These are phyloP conservation scores for Nymphalis c-album DNA, from an alignment of 2,888 invertebrate genomes.

Conservation along the genomic window DNA sequence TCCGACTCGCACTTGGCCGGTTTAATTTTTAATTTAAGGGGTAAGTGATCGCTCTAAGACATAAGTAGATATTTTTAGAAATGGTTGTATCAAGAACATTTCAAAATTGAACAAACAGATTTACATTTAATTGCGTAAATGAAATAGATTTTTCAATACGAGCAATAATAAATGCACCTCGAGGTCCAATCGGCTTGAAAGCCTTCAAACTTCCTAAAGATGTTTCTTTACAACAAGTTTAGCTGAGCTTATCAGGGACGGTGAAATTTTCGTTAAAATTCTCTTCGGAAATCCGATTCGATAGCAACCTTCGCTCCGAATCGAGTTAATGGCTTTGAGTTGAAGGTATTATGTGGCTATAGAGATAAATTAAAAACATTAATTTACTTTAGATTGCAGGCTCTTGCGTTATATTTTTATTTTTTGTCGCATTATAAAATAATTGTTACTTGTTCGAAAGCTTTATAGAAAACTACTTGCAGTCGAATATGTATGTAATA, in stretches of 20 bases:
- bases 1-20: too few species aligned
- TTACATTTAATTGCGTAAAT: background rate
- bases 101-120: too few species aligned
- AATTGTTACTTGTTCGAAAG: background rate
- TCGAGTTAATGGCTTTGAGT: slow-evolving; percentile 7
- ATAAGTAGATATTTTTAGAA: too few species aligned
- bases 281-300: slow-evolving; percentile 2
- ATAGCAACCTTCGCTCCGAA: background rate
- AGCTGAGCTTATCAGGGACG: background rate
- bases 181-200: too few species aligned
- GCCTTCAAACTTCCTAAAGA: slow-evolving; percentile 5
- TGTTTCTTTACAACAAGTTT: slow-evolving; percentile 5
- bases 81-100: too few species aligned
- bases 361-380: slow-evolving; percentile 5
- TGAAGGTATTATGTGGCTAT: slow-evolving; percentile 8
- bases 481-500: too few species aligned
- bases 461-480: too few species aligned
- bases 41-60: too few species aligned
- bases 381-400: slow-evolving; percentile 2
- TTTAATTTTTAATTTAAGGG: too few species aligned
- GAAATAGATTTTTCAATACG: background rate
- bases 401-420: background rate
- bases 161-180: background rate
- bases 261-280: slow-evolving; percentile 4
- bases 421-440: background rate